Base-by-base conservation (phyloP, 2,888 invertebrate species). In the Cantharis flavilabris region DNA sequence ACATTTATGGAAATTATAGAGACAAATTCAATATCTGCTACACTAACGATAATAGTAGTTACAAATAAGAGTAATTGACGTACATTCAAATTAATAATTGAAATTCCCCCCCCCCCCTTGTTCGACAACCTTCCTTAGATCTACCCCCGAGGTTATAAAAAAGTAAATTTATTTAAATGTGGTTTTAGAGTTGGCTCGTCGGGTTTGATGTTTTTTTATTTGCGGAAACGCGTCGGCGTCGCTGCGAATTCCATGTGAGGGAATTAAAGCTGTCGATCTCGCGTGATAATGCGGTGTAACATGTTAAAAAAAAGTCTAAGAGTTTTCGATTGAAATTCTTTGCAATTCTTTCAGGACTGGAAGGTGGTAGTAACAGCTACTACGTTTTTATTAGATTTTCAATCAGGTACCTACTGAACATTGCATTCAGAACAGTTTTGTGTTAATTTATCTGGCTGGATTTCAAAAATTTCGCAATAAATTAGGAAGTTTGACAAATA, bases 251-350 rank as follows among this genome's bases (percentile, higher is more conserved):
- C 65, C 65, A 67, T 23, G 65, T 67, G 65, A 67, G 65, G 26
- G 65, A 67, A 67, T 67, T 67, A 67, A 67, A 67, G 65, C 65
- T 67, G 65, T 67, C 65, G 65, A 67, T 67, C 26, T 67, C 26
- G 65, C n/a, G 23, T 67, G 65, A 67, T 67, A 67, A 67, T 67
- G 65, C 65, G 26, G 65, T 67, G 26, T 20, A 67, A 67, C 65
- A 67, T 67, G 20, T 26, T 23, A 67, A 67, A 67, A 67, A 33
- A 67, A 67, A 67, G 26, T 26, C 26, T 67, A n/a, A 20, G 65
- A 26, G 26, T 26, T 67, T 67, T 67, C 20, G 23, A 67, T 67
- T 67, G 65, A 67, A 67, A 67, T 67, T 67, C 65, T 23, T 67
- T 26, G 65, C 65, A 23, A 18, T 23, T n/a, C 65, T 26, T 26